Evolutionary conservation across 2,797 vertebrate species (phyloP).

Genomic region (Sebastiscus tertius): DNA sequence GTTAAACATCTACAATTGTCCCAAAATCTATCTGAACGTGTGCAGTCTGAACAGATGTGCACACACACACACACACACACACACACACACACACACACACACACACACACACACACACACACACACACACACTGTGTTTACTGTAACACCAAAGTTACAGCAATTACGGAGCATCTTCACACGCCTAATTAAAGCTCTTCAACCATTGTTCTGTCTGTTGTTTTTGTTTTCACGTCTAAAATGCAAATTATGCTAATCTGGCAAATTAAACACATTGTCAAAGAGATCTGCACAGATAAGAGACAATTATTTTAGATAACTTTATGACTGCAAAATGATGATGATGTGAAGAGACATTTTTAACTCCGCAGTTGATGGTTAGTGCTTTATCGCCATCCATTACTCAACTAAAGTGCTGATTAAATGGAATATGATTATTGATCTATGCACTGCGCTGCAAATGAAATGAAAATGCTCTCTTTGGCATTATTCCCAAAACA

Average conservation of each 20-base stretch:
- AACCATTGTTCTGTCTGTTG: conserved; percentile 50
- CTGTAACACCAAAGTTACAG: conserved; percentile 28
- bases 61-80: not conserved
- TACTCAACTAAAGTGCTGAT: not conserved
- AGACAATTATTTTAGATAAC: conserved; percentile 33
- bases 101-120: not conserved
- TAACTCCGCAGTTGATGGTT: not conserved
- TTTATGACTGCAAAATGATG: not conserved
- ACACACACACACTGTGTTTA: conserved; percentile 23
- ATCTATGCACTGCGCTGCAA: not conserved
- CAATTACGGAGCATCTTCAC: conserved; percentile 66
- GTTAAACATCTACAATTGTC: conserved; percentile 23
- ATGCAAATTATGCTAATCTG: conserved; percentile 67
- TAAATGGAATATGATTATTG: not conserved
- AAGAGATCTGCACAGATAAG: conserved; percentile 59
- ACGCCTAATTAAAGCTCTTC: conserved; percentile 67
- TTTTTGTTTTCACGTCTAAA: conserved; percentile 56
- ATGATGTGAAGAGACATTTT: not conserved
- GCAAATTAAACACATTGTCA: conserved; percentile 69
- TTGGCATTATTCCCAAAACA: not conserved
- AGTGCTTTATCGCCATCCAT: conserved; percentile 4
- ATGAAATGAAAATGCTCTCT: not conserved
- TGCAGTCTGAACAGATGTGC: conserved; percentile 31
- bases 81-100: not conserved
- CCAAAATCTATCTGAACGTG: conserved; percentile 2